Evolutionary conservation across 2,888 invertebrate genomes (phyloP).

Genomic region (Callosobruchus maculatus): DNA sequence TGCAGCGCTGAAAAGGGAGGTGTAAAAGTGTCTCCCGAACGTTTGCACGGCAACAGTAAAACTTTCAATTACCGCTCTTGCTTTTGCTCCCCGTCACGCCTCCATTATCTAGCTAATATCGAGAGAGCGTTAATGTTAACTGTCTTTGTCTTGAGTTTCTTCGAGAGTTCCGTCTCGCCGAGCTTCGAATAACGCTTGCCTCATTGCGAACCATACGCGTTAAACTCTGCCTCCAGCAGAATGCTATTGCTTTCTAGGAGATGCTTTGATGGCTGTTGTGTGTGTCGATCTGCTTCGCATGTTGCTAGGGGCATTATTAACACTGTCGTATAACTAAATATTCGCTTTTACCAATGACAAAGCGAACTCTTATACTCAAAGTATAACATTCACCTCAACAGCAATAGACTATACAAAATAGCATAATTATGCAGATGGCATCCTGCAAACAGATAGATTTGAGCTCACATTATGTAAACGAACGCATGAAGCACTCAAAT

Average conservation of each 20-base stretch:
- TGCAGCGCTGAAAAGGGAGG: not conserved
- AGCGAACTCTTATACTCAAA: too few relatives aligned
- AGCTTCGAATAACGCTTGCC: not conserved
- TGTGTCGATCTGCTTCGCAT: too few relatives aligned
- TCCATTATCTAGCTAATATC: not conserved
- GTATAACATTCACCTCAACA: too few relatives aligned
- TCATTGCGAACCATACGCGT: not conserved
- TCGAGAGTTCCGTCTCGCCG: not conserved
- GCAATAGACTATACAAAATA: too few relatives aligned
- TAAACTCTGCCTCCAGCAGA: not conserved
- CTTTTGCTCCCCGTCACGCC: not conserved
- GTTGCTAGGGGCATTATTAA: too few relatives aligned
- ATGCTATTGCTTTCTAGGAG: not conserved
- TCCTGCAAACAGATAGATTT: too few relatives aligned
- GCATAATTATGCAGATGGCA: too few relatives aligned
- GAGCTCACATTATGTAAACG: too few relatives aligned
- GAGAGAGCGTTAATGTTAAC: not conserved
- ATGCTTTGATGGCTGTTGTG: too few relatives aligned
- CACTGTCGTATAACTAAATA: too few relatives aligned
- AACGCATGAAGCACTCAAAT: too few relatives aligned
- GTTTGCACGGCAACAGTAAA: not conserved
- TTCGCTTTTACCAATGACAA: too few relatives aligned
- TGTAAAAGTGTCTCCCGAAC: not conserved
- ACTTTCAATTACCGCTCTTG: not conserved
- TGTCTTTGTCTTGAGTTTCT: not conserved